These are phyloP conservation scores for Chrysomela aeneicollis DNA, from an alignment of 2,888 invertebrate genomes.

Conservation along the genomic window DNA sequence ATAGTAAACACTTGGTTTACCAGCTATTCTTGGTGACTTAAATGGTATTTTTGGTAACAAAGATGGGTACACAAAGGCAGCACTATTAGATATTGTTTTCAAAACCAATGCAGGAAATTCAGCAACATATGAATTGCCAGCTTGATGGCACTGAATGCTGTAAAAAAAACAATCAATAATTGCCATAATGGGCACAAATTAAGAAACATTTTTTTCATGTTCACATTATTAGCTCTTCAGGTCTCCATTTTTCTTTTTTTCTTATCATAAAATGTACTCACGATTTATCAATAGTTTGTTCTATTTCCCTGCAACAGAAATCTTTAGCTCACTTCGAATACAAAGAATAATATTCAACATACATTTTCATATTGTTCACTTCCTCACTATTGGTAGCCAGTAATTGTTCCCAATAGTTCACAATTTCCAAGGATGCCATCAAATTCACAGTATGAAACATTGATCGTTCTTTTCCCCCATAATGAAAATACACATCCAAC, in stretches of 20 bases:
- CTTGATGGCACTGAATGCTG: conserved; percentile 49
- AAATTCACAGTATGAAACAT: conserved; percentile 71
- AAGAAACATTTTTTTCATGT: too few species aligned
- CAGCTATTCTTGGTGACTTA: conserved; percentile 55
- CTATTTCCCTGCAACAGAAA: conserved; percentile 65
- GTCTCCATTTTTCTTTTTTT: too few species aligned
- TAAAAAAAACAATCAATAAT: too few species aligned
- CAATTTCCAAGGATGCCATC: conserved; percentile 67
- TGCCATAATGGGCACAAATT: too few species aligned
- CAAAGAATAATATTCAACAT: conserved; percentile 57
- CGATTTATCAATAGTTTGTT: conserved; percentile 64
- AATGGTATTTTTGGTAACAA: conserved; percentile 75
- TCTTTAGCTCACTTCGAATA: too few species aligned
- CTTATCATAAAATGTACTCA: conserved; percentile 58
- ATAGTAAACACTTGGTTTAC: conserved; percentile 49
- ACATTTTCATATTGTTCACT: conserved; percentile 66
- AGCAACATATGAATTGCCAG: conserved; percentile 51
- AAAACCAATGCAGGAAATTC: conserved; percentile 64
- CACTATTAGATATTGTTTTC: conserved; percentile 67
- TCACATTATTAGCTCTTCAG: too few species aligned
- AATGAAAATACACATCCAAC: conserved; percentile 62
- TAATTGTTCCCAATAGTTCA: conserved; percentile 70
- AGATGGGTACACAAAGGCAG: conserved; percentile 78
- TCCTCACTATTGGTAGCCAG: conserved; percentile 64
- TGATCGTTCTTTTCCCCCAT: conserved; percentile 63